Evolutionary conservation across 2,113 vertebrate genomes (phyloP), one percentile per base, ranked within the genome.

Genomic region (Acanthochromis polyacanthus): DNA sequence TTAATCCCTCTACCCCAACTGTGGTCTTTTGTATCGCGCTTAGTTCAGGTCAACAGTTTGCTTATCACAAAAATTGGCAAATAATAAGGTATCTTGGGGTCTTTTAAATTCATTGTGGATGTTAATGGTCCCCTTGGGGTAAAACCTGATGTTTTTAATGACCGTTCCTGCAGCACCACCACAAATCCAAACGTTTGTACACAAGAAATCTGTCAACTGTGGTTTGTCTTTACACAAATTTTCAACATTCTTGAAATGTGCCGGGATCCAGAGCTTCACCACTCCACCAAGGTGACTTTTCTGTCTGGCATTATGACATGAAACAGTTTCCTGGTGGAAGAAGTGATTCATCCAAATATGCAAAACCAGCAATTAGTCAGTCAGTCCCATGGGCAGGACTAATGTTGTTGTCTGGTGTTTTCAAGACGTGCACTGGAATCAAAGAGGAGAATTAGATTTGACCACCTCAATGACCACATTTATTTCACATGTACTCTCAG

Each of bases 121-220:
- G 10, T 70, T 60, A 59, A 68, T 59, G 32, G 28, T 71, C 19
- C 58, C 55, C 9, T 62, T 16, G 71, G 53, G 16, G 62, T 56
- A 40, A 78, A 68, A 32, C 32, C 25, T 32, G 11, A 59, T 73
- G 25, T 38, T 52, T 81, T 76, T 65, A 45, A 68, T 75, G 40
- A 64, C 55, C 20, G 52, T 53, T 61, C 16, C 56, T n/a, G 50
- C 23, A 23, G 55, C 20, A 66, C 38, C 43, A 63, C 20, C 15
- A 38, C 50, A 3, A 63, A 63, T 22, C 32, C 16, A 67, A 63
- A 53, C 7, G 46, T 62, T 66, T 57, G 48, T 46, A 36, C 40
- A 51, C 16, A n/a, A 52, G 62, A 32, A 55, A 63, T 53, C 58
- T 71, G 17, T 55, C 32, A 78, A 70, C 19, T 3, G 32, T 53